Evolutionary conservation across 2,797 vertebrate genomes (phyloP).

Genomic region (Dromococcyx pavoninus): DNA sequence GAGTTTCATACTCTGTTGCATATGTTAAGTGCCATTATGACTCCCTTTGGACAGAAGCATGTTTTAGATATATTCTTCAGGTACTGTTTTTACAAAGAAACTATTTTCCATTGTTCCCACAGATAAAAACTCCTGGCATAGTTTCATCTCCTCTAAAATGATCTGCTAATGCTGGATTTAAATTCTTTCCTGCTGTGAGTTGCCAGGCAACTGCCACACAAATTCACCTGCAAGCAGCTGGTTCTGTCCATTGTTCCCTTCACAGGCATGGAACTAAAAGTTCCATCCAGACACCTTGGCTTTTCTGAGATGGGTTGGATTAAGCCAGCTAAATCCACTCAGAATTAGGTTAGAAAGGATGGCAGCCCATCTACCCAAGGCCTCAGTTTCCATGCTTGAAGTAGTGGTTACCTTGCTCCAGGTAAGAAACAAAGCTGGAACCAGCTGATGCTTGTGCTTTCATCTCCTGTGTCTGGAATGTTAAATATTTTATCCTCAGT

Average conservation of each 20-base stretch:
- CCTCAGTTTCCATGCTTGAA: background rate
- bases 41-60: background rate
- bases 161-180: background rate
- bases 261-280: background rate
- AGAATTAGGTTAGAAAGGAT: background rate
- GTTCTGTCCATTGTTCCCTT: background rate
- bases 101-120: background rate
- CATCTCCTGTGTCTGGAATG: background rate
- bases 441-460: background rate
- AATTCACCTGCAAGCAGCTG: constrained; percentile 49
- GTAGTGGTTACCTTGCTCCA: background rate
- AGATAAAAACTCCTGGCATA: background rate
- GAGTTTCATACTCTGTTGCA: background rate
- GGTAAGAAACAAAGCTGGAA: background rate
- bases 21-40: background rate
- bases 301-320: accelerated
- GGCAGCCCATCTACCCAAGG: accelerated
- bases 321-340: background rate
- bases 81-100: background rate
- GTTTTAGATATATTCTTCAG: background rate
- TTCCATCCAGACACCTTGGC: background rate
- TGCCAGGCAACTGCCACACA: constrained; percentile 62
- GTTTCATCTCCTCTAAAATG: background rate
- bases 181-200: background rate
- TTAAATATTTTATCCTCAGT: background rate